Base-by-base conservation (phyloP, 1,140 invertebrate species). In the Brachionus sp. region DNA sequence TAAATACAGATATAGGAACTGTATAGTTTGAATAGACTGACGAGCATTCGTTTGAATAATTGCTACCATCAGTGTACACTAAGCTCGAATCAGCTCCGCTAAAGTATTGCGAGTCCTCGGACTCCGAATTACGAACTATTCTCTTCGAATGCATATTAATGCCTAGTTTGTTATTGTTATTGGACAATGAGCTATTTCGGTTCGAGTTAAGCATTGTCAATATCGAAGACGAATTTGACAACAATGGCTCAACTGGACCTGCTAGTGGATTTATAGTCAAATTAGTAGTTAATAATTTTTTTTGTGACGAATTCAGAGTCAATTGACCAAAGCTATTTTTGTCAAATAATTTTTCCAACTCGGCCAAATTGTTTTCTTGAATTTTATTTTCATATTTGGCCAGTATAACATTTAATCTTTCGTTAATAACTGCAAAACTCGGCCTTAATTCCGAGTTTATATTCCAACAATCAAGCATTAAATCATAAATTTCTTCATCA, bases 401-500 rank as follows among this genome's bases (percentile, higher is more conserved):
- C 13, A 80, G 25, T 10, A 80, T 25, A 35, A 62, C 12, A n/a
- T 42, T 50, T 39, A 80, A 23, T 80, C 33, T 80, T 39, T 80
- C 62, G 25, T 80, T 80, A 33, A 80, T 23, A 35, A 62, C 33
- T 2, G 16, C 57, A 37, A 80, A 80, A 2, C 46, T 39, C 12
- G 77, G 77, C 35, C 77, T 57, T 25, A 42, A 12, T 19, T 80
- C 77, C 10, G 77, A 39, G 50, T 35, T 80, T 37, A 80, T 62
- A 12, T 57, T 66, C 77, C 77, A 80, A 44, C 77, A 80, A 16
- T 80, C 77, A 50, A 62, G 37, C 77, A 80, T 80, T 7, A 80
- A 37, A 13, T 80, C 19, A 80, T 80, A 89, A 86, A 89, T 73
- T 75, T 88, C 85, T n/a, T 84, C 46, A 29, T 85, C 85, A 77